Percentiles rank a stretch among this genome's conserved stretches.
These are phyloP conservation scores for Heliconius ethilla DNA, from an alignment of 2,888 invertebrate species.

Conservation along the genomic window DNA sequence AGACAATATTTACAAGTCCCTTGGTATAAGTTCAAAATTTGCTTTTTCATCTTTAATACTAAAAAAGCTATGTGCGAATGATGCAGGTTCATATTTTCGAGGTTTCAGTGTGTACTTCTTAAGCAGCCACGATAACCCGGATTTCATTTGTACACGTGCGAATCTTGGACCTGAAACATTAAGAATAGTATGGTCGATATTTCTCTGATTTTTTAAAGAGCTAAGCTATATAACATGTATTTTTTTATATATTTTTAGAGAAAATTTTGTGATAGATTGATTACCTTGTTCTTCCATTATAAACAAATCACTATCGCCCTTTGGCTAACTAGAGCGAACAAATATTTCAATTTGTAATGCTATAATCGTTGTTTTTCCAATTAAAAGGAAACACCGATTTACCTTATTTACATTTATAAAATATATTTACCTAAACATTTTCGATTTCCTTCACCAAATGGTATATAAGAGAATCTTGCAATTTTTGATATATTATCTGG, in stretches of 20 bases:
- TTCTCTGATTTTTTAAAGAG: too few species aligned
- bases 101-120: slow-evolving; percentile 54
- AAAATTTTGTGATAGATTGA: neutral
- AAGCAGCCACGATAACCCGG: slow-evolving; percentile 55
- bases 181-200: neutral
- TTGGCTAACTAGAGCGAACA: neutral
- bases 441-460: slow-evolving; percentile 78
- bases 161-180: slow-evolving; percentile 56
- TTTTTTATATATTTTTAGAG: too few species aligned
- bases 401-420: slow-evolving; percentile 1
- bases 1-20: neutral
- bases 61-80: slow-evolving; percentile 57
- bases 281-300: neutral
- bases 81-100: slow-evolving; percentile 47
- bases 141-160: slow-evolving; percentile 59
- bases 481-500: slow-evolving; percentile 49
- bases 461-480: slow-evolving; percentile 65
- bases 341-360: neutral
- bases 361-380: neutral
- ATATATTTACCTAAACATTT: slow-evolving; percentile 72
- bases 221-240: too few species aligned
- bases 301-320: neutral
- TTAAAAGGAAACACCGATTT: neutral
- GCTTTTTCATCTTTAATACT: slow-evolving; percentile 53
- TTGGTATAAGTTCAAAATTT: slow-evolving; percentile 41